Percentiles rank a stretch among this genome's conserved stretches.
Conservation (phyloP, 1,140 invertebrate genomes). For the Epicauta chinensis region DNA sequence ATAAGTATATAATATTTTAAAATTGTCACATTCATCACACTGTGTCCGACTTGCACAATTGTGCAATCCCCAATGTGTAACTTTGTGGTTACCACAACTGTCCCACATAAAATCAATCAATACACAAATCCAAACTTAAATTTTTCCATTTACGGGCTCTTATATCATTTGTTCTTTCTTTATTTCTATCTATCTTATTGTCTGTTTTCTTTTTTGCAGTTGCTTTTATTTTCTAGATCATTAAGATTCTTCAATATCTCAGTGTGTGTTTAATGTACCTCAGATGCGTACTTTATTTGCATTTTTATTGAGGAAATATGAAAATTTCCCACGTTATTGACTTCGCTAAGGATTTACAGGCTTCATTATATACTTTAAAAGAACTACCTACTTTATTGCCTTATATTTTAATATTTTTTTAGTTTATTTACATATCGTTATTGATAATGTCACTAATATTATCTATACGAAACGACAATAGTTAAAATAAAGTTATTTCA, state of each 20-base stretch:
- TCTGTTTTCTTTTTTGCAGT: not conserved
- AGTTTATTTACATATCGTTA: too few species aligned
- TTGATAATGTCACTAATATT: too few species aligned
- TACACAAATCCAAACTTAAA: constrained; percentile 1
- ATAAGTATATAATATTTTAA: too few species aligned
- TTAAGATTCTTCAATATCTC: constrained; percentile 14
- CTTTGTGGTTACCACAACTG: constrained; percentile 3
- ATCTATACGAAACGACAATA: too few species aligned
- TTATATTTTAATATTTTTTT: constrained; percentile 4
- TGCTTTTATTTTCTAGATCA: constrained; percentile 6
- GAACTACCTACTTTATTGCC: constrained; percentile 10
- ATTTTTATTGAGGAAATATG: constrained; percentile 17
- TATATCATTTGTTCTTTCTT: not conserved
- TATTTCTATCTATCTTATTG: too few species aligned
- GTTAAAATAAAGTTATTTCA: too few species aligned
- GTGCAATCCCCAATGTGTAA: not conserved
- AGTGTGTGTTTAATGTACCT: constrained; percentile 17
- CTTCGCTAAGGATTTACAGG: constrained; percentile 9
- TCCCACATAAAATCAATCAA: constrained; percentile 5
- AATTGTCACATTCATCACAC: too few species aligned
- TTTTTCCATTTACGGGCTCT: not conserved
- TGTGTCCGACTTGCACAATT: too few species aligned
- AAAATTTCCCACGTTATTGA: constrained; percentile 14
- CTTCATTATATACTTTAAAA: constrained; percentile 14
- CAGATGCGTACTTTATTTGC: constrained; percentile 15